Percentiles rank a stretch among this genome's conserved stretches.
Evolutionary conservation across 2,113 vertebrate species (phyloP).

Genomic region (Piliocolobus tephrosceles): DNA sequence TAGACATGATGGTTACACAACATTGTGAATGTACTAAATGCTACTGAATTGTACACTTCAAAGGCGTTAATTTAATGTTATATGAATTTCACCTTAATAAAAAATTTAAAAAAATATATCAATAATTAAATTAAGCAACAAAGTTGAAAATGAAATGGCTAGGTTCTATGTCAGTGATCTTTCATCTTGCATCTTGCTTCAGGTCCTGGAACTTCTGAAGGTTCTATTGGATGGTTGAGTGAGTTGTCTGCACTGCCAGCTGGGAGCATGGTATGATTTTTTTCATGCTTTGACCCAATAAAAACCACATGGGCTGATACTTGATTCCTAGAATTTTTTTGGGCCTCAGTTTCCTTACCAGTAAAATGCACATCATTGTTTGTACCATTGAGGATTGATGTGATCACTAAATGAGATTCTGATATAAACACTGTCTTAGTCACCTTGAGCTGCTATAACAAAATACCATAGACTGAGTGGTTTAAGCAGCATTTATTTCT

Average conservation of each 20-base stretch:
- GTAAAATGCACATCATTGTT: neutral
- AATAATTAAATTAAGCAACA: neutral
- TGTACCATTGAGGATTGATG: neutral
- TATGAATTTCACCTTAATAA: neutral
- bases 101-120: neutral
- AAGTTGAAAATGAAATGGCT: neutral
- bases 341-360: neutral
- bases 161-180: neutral
- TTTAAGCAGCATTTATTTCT: neutral
- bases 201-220: neutral
- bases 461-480: neutral
- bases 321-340: neutral
- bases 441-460: neutral
- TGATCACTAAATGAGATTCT: neutral
- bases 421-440: neutral
- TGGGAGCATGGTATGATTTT: neutral
- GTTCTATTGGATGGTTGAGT: neutral
- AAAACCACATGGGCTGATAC: neutral
- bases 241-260: neutral
- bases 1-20: neutral
- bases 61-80: neutral
- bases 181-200: neutral
- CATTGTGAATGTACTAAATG: neutral
- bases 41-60: neutral
- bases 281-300: neutral